A percentile compares a stretch with the other conserved stretches of the same genome.
Evolutionary conservation across 2,113 vertebrate species (phyloP).

Genomic region (Chiloscyllium plagiosum): DNA sequence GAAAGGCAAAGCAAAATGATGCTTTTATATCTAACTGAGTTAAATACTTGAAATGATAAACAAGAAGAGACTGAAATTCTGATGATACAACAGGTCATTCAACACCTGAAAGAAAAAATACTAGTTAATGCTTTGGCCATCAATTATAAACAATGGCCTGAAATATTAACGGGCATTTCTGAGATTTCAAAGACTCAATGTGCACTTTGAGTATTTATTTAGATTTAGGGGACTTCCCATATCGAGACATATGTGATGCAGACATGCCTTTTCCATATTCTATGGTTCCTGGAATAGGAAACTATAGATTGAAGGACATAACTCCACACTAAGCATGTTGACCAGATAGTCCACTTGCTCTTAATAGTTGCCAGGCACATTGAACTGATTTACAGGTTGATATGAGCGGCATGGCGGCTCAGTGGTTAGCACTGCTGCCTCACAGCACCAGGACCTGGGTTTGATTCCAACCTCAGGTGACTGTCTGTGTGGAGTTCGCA

Average conservation of each 20-base stretch:
- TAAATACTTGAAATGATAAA: not conserved
- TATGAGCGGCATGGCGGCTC: too few relatives aligned
- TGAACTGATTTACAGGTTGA: too few relatives aligned
- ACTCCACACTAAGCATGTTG: too few relatives aligned
- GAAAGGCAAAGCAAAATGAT: conserved; percentile 13
- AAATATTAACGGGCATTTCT: not conserved
- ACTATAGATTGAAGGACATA: too few relatives aligned
- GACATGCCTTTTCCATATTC: not conserved
- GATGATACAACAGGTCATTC: not conserved
- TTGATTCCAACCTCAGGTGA: too few relatives aligned
- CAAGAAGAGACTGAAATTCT: not conserved
- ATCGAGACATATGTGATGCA: not conserved
- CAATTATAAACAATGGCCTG: not conserved
- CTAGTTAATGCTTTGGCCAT: not conserved
- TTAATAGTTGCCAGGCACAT: too few relatives aligned
- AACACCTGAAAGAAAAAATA: not conserved
- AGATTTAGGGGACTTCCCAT: not conserved
- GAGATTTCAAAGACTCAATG: not conserved
- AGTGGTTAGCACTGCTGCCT: too few relatives aligned
- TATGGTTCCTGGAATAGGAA: not conserved
- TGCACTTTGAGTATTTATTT: not conserved
- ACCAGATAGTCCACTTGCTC: too few relatives aligned
- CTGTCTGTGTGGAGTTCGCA: too few relatives aligned
- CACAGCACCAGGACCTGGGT: too few relatives aligned
- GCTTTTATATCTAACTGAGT: not conserved